These are phyloP conservation scores for Prolemur simus DNA, from an alignment of 2,113 vertebrate genomes.

Conservation along the genomic window DNA sequence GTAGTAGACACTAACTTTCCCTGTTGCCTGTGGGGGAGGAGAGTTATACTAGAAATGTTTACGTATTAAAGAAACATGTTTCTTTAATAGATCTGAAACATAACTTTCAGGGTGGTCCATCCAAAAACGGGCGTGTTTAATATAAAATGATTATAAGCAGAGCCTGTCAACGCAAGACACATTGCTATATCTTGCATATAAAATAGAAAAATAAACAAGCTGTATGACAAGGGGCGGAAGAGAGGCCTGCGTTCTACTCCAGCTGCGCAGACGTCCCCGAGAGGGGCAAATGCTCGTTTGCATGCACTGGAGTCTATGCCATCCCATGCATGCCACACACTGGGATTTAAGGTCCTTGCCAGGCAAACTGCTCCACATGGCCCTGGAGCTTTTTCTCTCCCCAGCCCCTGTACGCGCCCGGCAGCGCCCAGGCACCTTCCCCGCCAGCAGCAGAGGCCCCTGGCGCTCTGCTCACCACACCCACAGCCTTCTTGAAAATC, in stretches of 20 bases:
- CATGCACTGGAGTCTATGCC: neutral
- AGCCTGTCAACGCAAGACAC: neutral
- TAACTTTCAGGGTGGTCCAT: neutral
- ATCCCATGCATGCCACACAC: neutral
- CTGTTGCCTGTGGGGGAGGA: neutral
- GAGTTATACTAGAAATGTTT: neutral
- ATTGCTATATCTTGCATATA: neutral
- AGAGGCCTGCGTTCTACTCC: neutral
- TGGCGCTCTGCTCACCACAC: neutral
- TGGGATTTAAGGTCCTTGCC: too few relatives aligned
- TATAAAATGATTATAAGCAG: neutral
- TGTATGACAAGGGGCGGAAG: neutral
- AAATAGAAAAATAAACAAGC: neutral
- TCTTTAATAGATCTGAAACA: neutral
- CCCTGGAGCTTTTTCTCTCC: neutral
- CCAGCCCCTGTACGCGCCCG: fast-evolving
- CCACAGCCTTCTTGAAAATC: neutral
- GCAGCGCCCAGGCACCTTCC: neutral
- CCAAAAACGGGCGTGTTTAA: neutral
- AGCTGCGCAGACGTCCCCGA: neutral
- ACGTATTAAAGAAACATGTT: neutral
- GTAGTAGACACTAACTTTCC: neutral
- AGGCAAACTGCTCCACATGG: neutral
- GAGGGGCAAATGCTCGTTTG: neutral
- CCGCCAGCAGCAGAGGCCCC: neutral